A percentile compares a stretch with the other conserved stretches of the same genome.
Evolutionary conservation across 2,888 invertebrate species (phyloP).

Genomic region (Calameuta idolon): DNA sequence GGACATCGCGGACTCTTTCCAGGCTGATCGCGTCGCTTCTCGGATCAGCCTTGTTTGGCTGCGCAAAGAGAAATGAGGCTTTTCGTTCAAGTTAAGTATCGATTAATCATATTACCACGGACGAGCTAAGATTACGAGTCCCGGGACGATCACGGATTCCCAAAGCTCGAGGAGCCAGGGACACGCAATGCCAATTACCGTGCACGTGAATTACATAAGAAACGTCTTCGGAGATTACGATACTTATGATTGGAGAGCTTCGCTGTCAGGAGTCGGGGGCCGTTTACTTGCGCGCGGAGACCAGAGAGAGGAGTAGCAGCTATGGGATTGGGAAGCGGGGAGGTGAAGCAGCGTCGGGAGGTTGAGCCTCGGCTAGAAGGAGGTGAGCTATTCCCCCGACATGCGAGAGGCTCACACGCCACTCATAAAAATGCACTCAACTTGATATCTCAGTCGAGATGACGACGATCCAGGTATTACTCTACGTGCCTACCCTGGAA

Average conservation of each 20-base stretch:
- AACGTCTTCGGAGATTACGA: constrained; percentile 55
- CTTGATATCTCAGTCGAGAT: constrained; percentile 42
- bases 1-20: no score
- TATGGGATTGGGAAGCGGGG: constrained; percentile 28
- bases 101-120: constrained; percentile 46
- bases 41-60: no score
- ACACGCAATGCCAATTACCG: constrained; percentile 56
- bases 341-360: not conserved
- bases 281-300: constrained; percentile 13
- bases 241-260: constrained; percentile 53
- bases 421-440: constrained; percentile 52
- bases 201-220: constrained; percentile 62
- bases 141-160: not conserved
- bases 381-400: constrained; percentile 34
- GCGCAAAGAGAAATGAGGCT: no score
- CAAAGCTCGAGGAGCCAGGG: constrained; percentile 20
- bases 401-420: constrained; percentile 52
- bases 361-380: not conserved
- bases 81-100: no score
- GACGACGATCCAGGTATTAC: constrained; percentile 19
- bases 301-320: constrained; percentile 11
- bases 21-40: no score
- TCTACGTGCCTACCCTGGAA: constrained; percentile 20
- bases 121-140: constrained; percentile 33
- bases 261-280: constrained; percentile 48